Percentiles rank a stretch among this genome's conserved stretches.
Evolutionary conservation across 2,888 invertebrate genomes (phyloP).

Genomic region (Napeogenes inachia): DNA sequence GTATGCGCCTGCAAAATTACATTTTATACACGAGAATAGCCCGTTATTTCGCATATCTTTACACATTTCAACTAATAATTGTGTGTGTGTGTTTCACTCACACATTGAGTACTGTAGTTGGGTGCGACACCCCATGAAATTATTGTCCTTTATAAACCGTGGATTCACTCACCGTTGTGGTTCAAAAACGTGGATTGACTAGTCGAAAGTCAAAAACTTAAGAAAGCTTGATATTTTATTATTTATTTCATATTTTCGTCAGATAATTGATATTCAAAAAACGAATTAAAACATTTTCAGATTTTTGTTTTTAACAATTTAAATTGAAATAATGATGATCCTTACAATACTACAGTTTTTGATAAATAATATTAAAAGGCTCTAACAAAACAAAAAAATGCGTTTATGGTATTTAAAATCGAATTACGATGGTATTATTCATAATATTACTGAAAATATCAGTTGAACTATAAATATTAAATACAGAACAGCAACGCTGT

Average conservation of each 20-base stretch:
- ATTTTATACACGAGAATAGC: constrained; percentile 48
- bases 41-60: constrained; percentile 35
- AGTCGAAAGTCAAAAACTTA: constrained; percentile 1
- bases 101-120: constrained; percentile 39
- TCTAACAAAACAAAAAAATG: no score
- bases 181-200: constrained; percentile 16
- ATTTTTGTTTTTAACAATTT: no score
- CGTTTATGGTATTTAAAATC: neutral
- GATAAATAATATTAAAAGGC: no score
- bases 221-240: neutral
- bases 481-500: constrained; percentile 46
- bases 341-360: no score
- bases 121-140: constrained; percentile 61
- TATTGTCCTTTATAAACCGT: constrained; percentile 41
- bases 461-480: constrained; percentile 9
- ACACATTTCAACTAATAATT: constrained; percentile 34
- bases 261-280: no score
- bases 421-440: neutral
- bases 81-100: constrained; percentile 40
- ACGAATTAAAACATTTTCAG: no score
- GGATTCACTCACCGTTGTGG: constrained; percentile 30
- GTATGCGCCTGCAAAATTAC: constrained; percentile 40
- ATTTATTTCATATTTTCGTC: no score
- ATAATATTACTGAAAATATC: neutral
- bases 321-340: no score